A percentile compares a stretch with the other conserved stretches of the same genome.
These are phyloP conservation scores for Acrocyrtus sp. DNA, from an alignment of 2,888 invertebrate genomes.

Conservation along the genomic window DNA sequence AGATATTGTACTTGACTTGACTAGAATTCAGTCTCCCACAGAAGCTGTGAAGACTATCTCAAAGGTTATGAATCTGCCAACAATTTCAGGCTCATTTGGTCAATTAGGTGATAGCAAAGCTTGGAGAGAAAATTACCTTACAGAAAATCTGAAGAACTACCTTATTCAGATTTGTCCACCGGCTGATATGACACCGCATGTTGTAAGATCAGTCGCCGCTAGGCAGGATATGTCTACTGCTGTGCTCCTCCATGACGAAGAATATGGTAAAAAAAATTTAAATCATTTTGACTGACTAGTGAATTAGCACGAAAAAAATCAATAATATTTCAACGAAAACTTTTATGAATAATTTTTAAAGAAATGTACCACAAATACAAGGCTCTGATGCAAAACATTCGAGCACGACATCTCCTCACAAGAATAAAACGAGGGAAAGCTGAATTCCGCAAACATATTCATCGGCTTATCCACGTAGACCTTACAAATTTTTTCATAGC, in stretches of 20 bases:
- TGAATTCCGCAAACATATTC: constrained; percentile 75
- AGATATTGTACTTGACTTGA: constrained; percentile 74
- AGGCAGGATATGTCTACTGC: constrained; percentile 90
- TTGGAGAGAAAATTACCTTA: constrained; percentile 84
- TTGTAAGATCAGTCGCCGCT: constrained; percentile 81
- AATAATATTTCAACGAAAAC: constrained; percentile 10
- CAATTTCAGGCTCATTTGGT: constrained; percentile 86
- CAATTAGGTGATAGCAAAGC: constrained; percentile 82
- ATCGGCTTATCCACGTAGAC: constrained; percentile 80
- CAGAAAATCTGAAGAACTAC: constrained; percentile 77
- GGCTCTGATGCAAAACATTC: constrained; percentile 87
- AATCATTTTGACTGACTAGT: not conserved
- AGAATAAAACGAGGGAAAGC: constrained; percentile 66
- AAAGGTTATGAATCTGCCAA: constrained; percentile 81
- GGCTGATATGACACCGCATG: constrained; percentile 84
- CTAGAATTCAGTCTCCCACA: constrained; percentile 81
- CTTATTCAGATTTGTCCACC: constrained; percentile 87
- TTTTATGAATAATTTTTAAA: constrained; percentile 66
- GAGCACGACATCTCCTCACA: constrained; percentile 85
- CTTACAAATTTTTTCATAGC: constrained; percentile 91
- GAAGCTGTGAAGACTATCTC: constrained; percentile 88
- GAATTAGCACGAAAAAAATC: not conserved
- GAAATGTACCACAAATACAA: constrained; percentile 96
- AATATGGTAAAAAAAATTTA: constrained; percentile 76
- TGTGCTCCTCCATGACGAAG: constrained; percentile 87